These are phyloP conservation scores for Mimumesa dahlbomi DNA, from an alignment of 2,888 invertebrate genomes.

Conservation along the genomic window DNA sequence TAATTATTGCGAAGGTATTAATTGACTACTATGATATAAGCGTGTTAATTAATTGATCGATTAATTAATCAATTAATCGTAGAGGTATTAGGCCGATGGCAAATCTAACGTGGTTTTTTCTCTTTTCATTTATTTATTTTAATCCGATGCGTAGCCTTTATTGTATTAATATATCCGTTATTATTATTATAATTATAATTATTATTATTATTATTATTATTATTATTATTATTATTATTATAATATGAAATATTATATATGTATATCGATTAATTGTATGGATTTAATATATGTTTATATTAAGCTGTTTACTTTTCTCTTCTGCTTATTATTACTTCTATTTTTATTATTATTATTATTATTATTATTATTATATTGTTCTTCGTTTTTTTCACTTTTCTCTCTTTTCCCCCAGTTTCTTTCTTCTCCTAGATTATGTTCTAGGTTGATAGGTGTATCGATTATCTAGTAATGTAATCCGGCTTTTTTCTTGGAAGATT, in stretches of 20 bases:
- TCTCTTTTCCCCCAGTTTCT: too few relatives aligned
- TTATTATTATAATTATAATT: too few relatives aligned
- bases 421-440: too few relatives aligned
- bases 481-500: too few relatives aligned
- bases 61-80: slow-evolving; percentile 40
- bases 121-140: slow-evolving; percentile 45
- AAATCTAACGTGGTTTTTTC: slow-evolving; percentile 32
- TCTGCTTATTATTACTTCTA: too few relatives aligned
- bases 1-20: slow-evolving; percentile 46
- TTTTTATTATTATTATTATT: too few relatives aligned
- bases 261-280: slow-evolving; percentile 53
- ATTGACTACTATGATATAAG: slow-evolving; percentile 33
- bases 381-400: too few relatives aligned
- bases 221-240: too few relatives aligned
- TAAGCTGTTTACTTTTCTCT: slow-evolving; percentile 46
- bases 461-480: too few relatives aligned
- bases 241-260: slow-evolving; percentile 35
- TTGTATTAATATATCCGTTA: slow-evolving; percentile 50
- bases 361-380: too few relatives aligned
- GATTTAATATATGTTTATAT: slow-evolving; percentile 52
- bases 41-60: slow-evolving; percentile 40
- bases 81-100: slow-evolving; percentile 43
- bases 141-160: slow-evolving; percentile 41
- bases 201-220: too few relatives aligned
- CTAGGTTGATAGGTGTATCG: too few relatives aligned